Conservation (phyloP, 2,113 vertebrate species). For the Maccullochella peelii region DNA sequence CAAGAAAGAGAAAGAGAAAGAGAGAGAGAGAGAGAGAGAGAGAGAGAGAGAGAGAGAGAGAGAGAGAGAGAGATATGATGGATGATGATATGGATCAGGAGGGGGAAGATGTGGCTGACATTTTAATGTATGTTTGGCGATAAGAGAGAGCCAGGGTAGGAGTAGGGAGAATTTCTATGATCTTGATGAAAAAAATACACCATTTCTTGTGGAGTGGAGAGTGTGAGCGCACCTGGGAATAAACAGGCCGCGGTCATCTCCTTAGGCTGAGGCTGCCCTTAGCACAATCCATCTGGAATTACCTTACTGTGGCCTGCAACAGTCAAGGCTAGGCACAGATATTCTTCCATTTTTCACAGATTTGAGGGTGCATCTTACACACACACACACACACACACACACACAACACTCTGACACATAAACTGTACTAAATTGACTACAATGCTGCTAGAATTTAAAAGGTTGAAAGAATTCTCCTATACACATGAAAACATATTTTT, state of each 20-base stretch:
- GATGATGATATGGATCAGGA: constrained; percentile 68
- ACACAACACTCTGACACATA: not conserved
- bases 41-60: constrained; percentile 4
- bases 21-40: constrained; percentile 1
- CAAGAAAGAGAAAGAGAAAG: constrained; percentile 2
- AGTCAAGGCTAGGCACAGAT: constrained; percentile 5
- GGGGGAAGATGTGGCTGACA: constrained; percentile 71
- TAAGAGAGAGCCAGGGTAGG: constrained; percentile 42
- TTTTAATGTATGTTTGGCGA: constrained; percentile 72
- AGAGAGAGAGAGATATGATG: no score
- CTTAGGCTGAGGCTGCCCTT: constrained; percentile 45
- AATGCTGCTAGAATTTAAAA: not conserved
- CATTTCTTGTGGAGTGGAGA: constrained; percentile 46
- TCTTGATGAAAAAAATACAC: constrained; percentile 41
- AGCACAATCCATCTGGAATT: constrained; percentile 55
- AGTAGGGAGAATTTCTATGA: constrained; percentile 38
- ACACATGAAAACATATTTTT: not conserved
- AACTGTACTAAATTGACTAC: not conserved
- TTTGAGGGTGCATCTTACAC: not conserved
- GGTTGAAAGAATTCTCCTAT: not conserved
- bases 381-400: no score
- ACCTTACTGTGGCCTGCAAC: constrained; percentile 31
- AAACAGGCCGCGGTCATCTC: constrained; percentile 54
- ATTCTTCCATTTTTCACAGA: constrained; percentile 1
- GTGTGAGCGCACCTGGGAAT: constrained; percentile 37